Evolutionary conservation across 2,888 invertebrate genomes (phyloP), one percentile per base, ranked within the genome.

Genomic region (Pristionchus japonicus): DNA sequence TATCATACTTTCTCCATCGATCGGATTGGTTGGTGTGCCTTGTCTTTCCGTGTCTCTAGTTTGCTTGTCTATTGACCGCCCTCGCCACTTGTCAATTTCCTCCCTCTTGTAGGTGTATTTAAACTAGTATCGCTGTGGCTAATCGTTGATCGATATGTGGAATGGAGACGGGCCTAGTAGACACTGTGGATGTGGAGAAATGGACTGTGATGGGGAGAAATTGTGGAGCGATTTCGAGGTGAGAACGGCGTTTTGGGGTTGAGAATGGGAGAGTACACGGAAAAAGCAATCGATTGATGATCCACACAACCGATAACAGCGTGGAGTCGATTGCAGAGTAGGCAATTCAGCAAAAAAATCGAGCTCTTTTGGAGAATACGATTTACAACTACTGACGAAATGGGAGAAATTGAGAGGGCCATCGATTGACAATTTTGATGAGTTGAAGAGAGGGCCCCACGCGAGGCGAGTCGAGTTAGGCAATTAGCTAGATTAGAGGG

Each of bases 151-250:
- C 37, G 40, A 27, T 27, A 87, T 87, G 87, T 87, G 87, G 87
- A 87, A 20, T 34, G 87, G 87, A 52, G 87, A 87, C 23, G 37
- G 77, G 52, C 77, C 87, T 31, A 77, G 77, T 34, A 74, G 77
- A 74, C 87, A 87, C 52, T 87, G 87, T 77, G 87, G 77, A 43
- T 87, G 87, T 43, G 86, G 80, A 34, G 90, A 90, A 23, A 80
- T 84, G 31, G 90, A 90, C 15, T 74, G 89, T 80, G 92, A 92
- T 34, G 90, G 84, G 37, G 90, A 91, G 15, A 90, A 89, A 64
- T 88, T 92, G 15, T 92, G 91, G 91, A 89, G 86, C 34, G 91
- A 92, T 74, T 92, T 92, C 82, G 91, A 92, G 88, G 92, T 91
- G 15, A 64, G 61, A 84, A 74, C 34, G 74, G 20, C 20, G 13